Evolutionary conservation across 2,797 vertebrate species (phyloP).

Genomic region (Amniataba percoides): DNA sequence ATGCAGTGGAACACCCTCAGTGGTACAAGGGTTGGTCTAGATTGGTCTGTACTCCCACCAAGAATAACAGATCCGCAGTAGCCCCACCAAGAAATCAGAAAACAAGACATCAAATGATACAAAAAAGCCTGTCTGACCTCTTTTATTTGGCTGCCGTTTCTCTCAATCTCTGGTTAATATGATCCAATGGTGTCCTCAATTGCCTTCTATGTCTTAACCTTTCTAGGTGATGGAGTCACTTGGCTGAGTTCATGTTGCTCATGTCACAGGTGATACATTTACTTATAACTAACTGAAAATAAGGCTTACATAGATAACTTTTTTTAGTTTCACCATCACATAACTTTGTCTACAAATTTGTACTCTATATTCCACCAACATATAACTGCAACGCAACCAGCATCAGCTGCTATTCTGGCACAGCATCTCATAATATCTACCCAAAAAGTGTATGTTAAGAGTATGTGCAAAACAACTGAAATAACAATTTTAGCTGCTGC

Average conservation of each 20-base stretch:
- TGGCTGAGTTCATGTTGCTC: not conserved
- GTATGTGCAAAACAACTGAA: no score
- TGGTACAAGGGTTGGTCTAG: no score
- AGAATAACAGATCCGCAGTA: not conserved
- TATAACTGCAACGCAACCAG: not conserved
- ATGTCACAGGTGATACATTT: not conserved
- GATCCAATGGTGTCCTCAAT: not conserved
- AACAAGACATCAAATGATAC: not conserved
- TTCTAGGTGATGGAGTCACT: not conserved
- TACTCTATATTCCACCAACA: not conserved
- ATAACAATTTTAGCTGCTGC: not conserved
- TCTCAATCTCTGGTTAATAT: not conserved
- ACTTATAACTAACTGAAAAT: not conserved
- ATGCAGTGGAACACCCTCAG: not conserved
- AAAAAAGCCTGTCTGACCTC: not conserved
- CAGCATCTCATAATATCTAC: no score
- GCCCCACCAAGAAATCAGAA: not conserved
- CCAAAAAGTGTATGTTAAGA: not conserved
- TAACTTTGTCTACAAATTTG: not conserved
- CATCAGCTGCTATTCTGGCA: not conserved
- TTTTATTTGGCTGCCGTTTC: not conserved
- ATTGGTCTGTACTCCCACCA: not conserved
- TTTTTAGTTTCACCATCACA: not conserved
- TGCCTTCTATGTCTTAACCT: not conserved
- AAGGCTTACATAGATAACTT: not conserved